Conservation (phyloP, 2,113 vertebrate species). For the Salminus brasiliensis region DNA sequence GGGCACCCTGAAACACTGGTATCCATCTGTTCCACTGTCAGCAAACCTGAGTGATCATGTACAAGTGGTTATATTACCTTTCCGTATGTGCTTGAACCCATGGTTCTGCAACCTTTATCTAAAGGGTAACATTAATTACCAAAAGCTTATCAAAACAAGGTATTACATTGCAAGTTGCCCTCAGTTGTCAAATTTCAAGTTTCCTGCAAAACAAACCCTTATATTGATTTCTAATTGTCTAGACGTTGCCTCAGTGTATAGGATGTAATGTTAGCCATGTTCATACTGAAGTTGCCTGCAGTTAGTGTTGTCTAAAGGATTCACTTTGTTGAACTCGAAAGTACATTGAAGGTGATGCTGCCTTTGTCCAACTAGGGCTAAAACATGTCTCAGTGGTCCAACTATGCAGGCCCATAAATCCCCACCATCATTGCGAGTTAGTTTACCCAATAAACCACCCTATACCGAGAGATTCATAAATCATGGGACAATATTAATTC, state of each 20-base stretch:
- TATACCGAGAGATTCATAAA: conserved; percentile 3
- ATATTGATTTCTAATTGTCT: conserved; percentile 37
- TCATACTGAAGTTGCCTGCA: conserved; percentile 6
- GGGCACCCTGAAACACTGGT: no score
- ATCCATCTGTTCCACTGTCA: no score
- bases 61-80: no score
- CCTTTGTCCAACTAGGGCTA: neutral
- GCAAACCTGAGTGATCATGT: no score
- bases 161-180: neutral
- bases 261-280: conserved; percentile 28
- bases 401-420: neutral
- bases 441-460: conserved; percentile 4
- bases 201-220: conserved; percentile 15
- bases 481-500: conserved; percentile 9
- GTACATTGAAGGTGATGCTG: neutral
- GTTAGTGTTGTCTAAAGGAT: neutral
- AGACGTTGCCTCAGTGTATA: conserved; percentile 30
- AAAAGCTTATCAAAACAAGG: no score
- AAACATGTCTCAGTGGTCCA: neutral
- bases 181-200: conserved; percentile 28
- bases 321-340: neutral
- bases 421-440: neutral
- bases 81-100: no score
- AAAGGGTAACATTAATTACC: no score
- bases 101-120: no score